phyloP scores from a whole-genome alignment of 2,113 vertebrate species.

The Epinephelus lanceolatus region DNA sequence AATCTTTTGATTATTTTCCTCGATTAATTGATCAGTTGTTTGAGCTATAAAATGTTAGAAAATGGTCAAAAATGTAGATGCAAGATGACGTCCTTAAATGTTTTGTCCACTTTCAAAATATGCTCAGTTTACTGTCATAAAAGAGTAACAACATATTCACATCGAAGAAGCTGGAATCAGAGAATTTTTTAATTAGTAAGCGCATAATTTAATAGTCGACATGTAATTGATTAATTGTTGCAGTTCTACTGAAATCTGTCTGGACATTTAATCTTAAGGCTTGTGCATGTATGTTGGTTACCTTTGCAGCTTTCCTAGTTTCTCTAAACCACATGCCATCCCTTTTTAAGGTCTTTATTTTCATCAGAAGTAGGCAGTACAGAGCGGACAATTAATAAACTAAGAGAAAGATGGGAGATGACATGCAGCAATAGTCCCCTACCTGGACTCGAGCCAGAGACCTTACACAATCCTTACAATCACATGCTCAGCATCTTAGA shows the following conservation, averaged over 20 bases:
- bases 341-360: neutral
- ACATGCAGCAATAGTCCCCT: neutral
- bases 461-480: neutral
- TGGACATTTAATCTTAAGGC: neutral
- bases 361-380: neutral
- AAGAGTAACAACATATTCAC: too few relatives aligned
- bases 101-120: too few relatives aligned
- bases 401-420: neutral
- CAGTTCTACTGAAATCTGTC: neutral
- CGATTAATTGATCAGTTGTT: too few relatives aligned
- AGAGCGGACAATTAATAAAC: neutral
- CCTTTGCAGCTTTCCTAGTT: neutral
- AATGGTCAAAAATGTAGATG: too few relatives aligned
- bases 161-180: too few relatives aligned
- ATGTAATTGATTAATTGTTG: too few relatives aligned
- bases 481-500: conserved; percentile 3
- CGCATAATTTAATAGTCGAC: too few relatives aligned
- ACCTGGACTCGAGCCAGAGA: neutral
- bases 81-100: too few relatives aligned
- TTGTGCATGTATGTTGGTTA: neutral
- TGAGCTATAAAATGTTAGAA: too few relatives aligned
- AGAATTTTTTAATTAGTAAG: too few relatives aligned
- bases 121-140: too few relatives aligned
- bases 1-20: too few relatives aligned
- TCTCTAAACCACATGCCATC: neutral